Base-by-base conservation (phyloP, 53 echinoderm and acorn worm genomes). In the Patiria pectinifera region DNA sequence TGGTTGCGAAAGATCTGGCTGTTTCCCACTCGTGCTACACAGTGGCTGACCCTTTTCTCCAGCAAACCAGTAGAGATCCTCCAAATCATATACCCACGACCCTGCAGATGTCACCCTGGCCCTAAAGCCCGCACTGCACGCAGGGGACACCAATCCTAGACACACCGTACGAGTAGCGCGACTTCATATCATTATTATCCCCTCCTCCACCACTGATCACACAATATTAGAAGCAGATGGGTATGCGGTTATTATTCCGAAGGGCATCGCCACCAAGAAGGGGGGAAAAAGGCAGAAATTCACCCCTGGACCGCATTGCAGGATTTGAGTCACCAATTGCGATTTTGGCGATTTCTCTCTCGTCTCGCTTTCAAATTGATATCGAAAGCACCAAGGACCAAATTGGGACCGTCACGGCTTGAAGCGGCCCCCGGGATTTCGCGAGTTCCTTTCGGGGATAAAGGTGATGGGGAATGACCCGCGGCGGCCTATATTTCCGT, bases 191-290 rank as follows among this genome's bases (percentile, higher is more conserved):
- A 63, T 85, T 70, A n/a, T 74, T 22, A n/a, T 74, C 24, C 19
- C 22, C 66, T 26, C 66, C 24, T 74, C 22, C 63, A 66, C 45
- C 43, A 85, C 44, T 44, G 85, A 85, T 85, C 85, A 69, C 74
- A 24, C 74, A 24, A 86, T 86, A 71, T 86, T 69, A 86, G 86
- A 86, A 86, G 86, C 86, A 86, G 86, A 86, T 86, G 86, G 72
- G 74, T 86, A 71, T 86, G 47, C 71, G 86, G 86, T 75, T 86
- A 24, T 86, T 86, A 48, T 26, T 35, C 71, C 75, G 72, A 86
- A 86, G 86, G 86, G 75, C 86, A 86, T 74, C 48, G 86, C 71
- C 85, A 74, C 69, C 69, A 85, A 83, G 35, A 82, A 58, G 23
- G n/a, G 23, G 12, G 35, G 60, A 5, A 83, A 61, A 18, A 66